phyloP scores from a whole-genome alignment of 1,140 invertebrate species.

The Acromyrmex charruanus region DNA sequence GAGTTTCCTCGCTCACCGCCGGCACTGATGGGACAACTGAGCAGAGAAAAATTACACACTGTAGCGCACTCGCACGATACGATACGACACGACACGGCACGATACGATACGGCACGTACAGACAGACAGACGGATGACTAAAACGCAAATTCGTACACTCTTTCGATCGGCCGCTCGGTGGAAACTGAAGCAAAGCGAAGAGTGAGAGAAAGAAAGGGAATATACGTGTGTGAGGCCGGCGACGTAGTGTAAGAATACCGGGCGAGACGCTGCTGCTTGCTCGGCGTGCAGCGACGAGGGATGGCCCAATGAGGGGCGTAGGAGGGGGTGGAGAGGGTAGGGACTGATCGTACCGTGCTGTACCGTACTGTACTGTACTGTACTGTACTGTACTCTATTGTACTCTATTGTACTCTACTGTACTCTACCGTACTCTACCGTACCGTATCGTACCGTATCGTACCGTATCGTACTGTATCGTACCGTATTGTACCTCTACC shows the following conservation, averaged over 20 bases:
- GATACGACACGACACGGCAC: not conserved
- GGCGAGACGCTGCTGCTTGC: slow-evolving; percentile 64
- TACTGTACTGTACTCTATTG: not conserved
- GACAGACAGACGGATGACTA: slow-evolving; percentile 59
- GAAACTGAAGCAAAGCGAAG: slow-evolving; percentile 56
- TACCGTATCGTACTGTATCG: not conserved
- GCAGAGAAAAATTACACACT: slow-evolving; percentile 66
- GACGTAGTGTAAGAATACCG: slow-evolving; percentile 57
- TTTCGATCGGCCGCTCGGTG: slow-evolving; percentile 62
- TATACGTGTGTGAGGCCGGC: slow-evolving; percentile 51
- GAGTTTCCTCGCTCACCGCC: slow-evolving; percentile 56
- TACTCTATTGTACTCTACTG: too few species aligned
- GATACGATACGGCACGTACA: slow-evolving; percentile 11
- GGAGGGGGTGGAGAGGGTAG: slow-evolving; percentile 63
- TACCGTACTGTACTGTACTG: not conserved
- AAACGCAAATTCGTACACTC: slow-evolving; percentile 68
- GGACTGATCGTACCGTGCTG: slow-evolving; percentile 39
- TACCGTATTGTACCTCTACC: slow-evolving; percentile 21
- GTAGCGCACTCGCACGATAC: slow-evolving; percentile 7
- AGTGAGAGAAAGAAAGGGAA: slow-evolving; percentile 51
- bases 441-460: slow-evolving; percentile 5
- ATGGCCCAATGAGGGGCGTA: slow-evolving; percentile 54
- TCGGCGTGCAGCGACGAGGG: slow-evolving; percentile 53
- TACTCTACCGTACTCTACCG: too few species aligned
- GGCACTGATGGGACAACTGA: slow-evolving; percentile 62